A percentile compares a stretch with the other conserved stretches of the same genome.
Conservation (phyloP, 2,888 invertebrate genomes). For the Latrodectus hesperus region DNA sequence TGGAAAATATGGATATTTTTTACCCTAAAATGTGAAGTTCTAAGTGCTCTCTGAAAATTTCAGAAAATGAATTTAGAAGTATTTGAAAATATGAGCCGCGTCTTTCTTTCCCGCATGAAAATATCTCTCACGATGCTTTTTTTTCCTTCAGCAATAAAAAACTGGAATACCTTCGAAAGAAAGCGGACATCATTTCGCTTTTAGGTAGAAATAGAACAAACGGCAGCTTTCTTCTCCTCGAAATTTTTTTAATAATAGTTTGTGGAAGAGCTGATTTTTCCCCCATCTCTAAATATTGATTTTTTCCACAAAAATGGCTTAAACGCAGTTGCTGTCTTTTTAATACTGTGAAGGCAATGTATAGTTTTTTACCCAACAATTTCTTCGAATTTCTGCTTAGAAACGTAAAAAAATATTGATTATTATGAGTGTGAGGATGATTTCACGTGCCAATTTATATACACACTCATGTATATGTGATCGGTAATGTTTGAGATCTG, state of each 20-base stretch:
- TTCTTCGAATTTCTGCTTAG: too few species aligned
- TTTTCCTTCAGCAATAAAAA: not conserved
- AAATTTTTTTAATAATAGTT: not conserved
- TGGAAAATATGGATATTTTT: too few species aligned
- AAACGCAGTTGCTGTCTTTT: too few species aligned
- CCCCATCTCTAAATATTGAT: not conserved
- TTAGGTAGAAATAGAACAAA: slow-evolving; percentile 2
- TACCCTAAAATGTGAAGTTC: too few species aligned
- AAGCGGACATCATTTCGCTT: not conserved
- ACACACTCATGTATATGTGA: too few species aligned
- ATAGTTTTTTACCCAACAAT: too few species aligned
- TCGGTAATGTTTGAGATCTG: too few species aligned
- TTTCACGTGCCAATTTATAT: too few species aligned
- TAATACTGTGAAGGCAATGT: too few species aligned
- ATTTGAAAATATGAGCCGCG: not conserved
- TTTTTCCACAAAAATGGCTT: not conserved
- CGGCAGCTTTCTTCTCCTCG: not conserved
- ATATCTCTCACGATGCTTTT: not conserved
- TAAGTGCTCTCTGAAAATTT: not conserved
- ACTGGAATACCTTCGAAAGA: not conserved
- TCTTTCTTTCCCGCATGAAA: not conserved
- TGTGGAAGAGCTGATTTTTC: not conserved
- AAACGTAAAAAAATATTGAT: too few species aligned
- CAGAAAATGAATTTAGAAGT: not conserved
- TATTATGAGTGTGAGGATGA: too few species aligned